A percentile compares a stretch with the other conserved stretches of the same genome.
Conservation (phyloP, 2,113 vertebrate genomes). For the Perccottus glenii region DNA sequence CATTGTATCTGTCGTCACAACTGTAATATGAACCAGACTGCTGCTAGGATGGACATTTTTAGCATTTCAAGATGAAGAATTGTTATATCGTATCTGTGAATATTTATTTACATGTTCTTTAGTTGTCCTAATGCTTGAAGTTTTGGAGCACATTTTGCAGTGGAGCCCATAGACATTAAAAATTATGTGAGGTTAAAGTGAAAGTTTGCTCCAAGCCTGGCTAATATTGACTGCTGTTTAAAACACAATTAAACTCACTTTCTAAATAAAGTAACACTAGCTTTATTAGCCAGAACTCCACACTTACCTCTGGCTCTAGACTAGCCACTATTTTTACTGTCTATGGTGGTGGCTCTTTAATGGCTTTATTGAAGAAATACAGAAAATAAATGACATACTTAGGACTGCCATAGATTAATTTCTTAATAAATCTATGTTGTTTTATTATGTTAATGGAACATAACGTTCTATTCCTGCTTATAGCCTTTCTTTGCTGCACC, state of each 20-base stretch:
- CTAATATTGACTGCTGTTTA: no score
- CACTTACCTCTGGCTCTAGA: no score
- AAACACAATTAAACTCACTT: no score
- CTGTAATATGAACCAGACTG: background rate
- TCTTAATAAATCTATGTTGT: no score
- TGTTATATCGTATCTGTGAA: background rate
- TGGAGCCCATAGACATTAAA: background rate
- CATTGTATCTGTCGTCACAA: background rate
- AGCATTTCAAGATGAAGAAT: background rate
- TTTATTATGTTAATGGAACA: constrained; percentile 13
- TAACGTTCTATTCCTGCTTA: constrained; percentile 50
- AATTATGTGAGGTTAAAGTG: no score
- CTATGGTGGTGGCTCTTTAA: background rate
- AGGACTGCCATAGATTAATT: background rate
- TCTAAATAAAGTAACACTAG: no score
- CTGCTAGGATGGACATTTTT: background rate
- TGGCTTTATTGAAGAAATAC: background rate
- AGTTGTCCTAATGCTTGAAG: background rate
- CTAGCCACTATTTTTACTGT: background rate
- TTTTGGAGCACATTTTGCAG: background rate
- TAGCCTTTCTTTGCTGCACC: constrained; percentile 13
- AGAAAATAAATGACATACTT: background rate
- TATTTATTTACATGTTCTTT: constrained; percentile 10
- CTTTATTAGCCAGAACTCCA: no score
- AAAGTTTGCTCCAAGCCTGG: no score